Percentiles rank a stretch among this genome's conserved stretches.
Evolutionary conservation across 2,113 vertebrate species (phyloP).

Genomic region (Setophaga petechia): DNA sequence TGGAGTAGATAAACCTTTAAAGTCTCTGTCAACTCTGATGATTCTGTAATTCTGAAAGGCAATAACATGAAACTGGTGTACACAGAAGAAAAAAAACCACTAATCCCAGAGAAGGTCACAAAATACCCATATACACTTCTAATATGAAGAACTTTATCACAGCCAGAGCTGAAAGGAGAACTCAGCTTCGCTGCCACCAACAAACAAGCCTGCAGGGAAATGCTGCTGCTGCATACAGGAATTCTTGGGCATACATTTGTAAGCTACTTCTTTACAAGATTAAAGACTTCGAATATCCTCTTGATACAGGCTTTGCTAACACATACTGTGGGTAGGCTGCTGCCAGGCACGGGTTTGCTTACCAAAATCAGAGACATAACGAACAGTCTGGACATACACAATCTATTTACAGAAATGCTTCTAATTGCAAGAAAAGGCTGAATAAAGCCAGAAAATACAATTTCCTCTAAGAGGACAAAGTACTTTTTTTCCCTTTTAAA

Average conservation of each 20-base stretch:
- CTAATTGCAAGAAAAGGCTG: neutral
- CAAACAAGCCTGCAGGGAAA: neutral
- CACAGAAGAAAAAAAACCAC: neutral
- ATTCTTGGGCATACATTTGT: neutral
- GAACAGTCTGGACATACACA: neutral
- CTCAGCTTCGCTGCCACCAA: neutral
- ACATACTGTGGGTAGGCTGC: neutral
- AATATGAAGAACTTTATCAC: neutral
- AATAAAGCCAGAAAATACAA: neutral
- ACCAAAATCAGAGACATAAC: neutral
- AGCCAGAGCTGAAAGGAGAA: neutral
- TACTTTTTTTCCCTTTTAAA: neutral
- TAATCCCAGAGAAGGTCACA: neutral
- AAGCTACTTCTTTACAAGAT: conserved; percentile 17
- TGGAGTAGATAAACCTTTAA: neutral
- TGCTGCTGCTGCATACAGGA: neutral
- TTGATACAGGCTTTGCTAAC: neutral
- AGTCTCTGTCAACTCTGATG: neutral
- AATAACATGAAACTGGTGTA: neutral
- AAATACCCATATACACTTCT: neutral
- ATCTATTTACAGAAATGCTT: neutral
- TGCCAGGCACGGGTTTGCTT: neutral
- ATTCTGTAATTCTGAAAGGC: neutral
- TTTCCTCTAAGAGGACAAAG: neutral
- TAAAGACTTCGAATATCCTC: conserved; percentile 12